phyloP scores from a whole-genome alignment of 2,797 vertebrate genomes.

The Malacoctenus gilli region DNA sequence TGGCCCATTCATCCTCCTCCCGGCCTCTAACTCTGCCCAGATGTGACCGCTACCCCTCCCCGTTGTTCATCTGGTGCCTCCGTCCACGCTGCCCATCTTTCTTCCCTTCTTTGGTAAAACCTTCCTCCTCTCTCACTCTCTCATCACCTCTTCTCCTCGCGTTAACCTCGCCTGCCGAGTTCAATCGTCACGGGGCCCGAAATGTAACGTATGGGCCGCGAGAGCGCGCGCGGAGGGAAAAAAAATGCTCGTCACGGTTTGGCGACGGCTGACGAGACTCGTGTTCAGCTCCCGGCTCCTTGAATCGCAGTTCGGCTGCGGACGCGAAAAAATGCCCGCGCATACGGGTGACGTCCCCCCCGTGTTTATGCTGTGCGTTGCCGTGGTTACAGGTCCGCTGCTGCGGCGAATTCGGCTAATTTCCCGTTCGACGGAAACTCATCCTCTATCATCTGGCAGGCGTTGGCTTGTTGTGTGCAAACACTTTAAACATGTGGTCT shows the following conservation, averaged over 20 bases:
- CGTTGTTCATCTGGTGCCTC: conserved; percentile 42
- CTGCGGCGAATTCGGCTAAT: conserved; percentile 56
- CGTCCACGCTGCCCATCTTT: conserved; percentile 31
- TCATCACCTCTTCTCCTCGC: conserved; percentile 32
- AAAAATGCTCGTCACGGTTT: conserved; percentile 6
- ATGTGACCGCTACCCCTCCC: conserved; percentile 57
- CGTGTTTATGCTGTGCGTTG: conserved; percentile 49
- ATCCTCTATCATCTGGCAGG: conserved; percentile 46
- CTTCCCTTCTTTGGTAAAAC: conserved; percentile 51
- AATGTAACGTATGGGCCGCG: too few species aligned
- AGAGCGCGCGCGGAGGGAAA: neutral
- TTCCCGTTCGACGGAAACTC: conserved; percentile 52
- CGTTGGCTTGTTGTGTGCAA: neutral
- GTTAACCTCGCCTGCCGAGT: conserved; percentile 28
- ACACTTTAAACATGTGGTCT: too few species aligned
- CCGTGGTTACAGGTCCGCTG: conserved; percentile 45
- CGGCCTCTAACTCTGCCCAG: conserved; percentile 57
- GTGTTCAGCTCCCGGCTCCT: conserved; percentile 25
- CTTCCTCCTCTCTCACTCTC: conserved; percentile 23
- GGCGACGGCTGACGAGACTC: conserved; percentile 21
- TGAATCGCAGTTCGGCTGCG: conserved; percentile 17
- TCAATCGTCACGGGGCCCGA: conserved; percentile 8
- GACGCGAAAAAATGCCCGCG: neutral
- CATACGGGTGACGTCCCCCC: conserved; percentile 2
- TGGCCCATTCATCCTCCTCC: conserved; percentile 35